Conservation (phyloP, 1,140 invertebrate species). For the Atta texana region DNA sequence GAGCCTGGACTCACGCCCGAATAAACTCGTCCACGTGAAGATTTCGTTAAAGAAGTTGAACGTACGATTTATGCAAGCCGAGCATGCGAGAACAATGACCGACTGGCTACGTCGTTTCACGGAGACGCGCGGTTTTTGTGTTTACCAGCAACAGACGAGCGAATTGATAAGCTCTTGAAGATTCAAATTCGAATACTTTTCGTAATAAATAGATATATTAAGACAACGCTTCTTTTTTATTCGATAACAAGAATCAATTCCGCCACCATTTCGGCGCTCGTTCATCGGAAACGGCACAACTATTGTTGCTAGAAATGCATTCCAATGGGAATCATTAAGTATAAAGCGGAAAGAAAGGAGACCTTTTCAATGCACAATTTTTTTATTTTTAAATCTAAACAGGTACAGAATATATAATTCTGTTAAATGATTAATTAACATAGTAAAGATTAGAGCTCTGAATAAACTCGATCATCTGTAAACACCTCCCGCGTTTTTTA, state of each 20-base stretch:
- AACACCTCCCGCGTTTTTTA: background rate
- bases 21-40: conserved; percentile 56
- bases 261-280: background rate
- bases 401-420: background rate
- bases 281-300: background rate
- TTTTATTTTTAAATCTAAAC: background rate
- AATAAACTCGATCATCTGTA: background rate
- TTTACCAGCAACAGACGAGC: background rate
- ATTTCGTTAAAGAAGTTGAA: conserved; percentile 53
- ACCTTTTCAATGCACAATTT: background rate
- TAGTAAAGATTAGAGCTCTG: background rate
- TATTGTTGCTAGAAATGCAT: background rate
- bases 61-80: conserved; percentile 49
- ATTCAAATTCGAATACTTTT: background rate
- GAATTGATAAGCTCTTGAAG: conserved; percentile 19
- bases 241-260: conserved; percentile 10
- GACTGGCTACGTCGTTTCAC: conserved; percentile 27
- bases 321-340: background rate
- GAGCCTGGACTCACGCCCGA: conserved; percentile 44
- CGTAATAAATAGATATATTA: conserved; percentile 34
- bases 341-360: too few relatives aligned
- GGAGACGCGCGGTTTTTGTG: conserved; percentile 14
- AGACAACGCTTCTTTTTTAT: conserved; percentile 1
- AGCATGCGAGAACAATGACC: conserved; percentile 45
- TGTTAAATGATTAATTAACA: background rate